Evolutionary conservation across 1,140 invertebrate species (phyloP).

Genomic region (Drosophila carrolli): DNA sequence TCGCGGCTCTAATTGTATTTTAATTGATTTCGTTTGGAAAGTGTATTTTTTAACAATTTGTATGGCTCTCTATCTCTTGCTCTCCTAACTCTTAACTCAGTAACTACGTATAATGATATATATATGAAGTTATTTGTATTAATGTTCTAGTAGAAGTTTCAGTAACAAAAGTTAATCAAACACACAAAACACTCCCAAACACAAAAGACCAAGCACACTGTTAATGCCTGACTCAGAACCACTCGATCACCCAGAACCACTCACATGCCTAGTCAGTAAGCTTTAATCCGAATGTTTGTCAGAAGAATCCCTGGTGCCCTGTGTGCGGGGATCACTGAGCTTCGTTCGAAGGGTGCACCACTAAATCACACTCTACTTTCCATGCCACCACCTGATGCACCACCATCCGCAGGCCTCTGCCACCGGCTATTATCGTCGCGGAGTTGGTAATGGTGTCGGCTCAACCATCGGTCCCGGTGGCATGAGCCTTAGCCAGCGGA

Average conservation of each 20-base stretch:
- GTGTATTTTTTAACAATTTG: constrained; percentile 24
- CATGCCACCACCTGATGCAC: constrained; percentile 13
- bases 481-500: constrained; percentile 84
- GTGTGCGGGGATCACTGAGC: constrained; percentile 1
- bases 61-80: constrained; percentile 39
- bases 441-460: constrained; percentile 85
- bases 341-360: constrained; percentile 29
- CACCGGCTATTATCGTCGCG: constrained; percentile 74
- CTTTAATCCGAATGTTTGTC: constrained; percentile 19
- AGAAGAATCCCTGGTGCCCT: constrained; percentile 9
- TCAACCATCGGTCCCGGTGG: constrained; percentile 85
- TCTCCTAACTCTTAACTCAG: constrained; percentile 10
- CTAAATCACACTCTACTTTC: constrained; percentile 41
- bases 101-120: constrained; percentile 47
- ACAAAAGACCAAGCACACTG: constrained; percentile 29
- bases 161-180: constrained; percentile 60
- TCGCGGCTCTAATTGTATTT: constrained; percentile 27
- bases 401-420: constrained; percentile 56
- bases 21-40: constrained; percentile 64
- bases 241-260: constrained; percentile 36
- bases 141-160: constrained; percentile 73
- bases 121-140: constrained; percentile 48
- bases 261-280: constrained; percentile 56
- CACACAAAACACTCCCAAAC: constrained; percentile 22
- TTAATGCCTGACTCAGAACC: constrained; percentile 35